phyloP scores from a whole-genome alignment of 2,113 vertebrate species.

The Nyctibius bracteatus region DNA sequence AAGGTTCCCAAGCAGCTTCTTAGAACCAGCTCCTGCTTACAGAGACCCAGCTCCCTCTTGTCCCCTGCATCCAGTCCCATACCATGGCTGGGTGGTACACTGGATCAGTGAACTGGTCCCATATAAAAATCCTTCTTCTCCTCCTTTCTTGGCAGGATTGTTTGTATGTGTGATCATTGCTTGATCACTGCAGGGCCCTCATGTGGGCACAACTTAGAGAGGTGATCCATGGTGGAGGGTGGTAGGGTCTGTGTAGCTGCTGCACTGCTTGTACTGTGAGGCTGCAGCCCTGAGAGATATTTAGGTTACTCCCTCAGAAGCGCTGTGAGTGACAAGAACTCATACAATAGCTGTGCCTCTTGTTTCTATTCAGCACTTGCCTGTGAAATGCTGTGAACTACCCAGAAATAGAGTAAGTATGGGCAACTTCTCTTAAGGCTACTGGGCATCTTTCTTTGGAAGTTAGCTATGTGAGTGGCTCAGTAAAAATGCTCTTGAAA shows the following conservation, averaged over 20 bases:
- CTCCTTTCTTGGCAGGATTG: not conserved
- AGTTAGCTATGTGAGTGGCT: not conserved
- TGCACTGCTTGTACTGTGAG: not conserved
- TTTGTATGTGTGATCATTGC: not conserved
- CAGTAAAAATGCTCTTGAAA: not conserved
- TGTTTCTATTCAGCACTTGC: not conserved
- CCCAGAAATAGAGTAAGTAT: not conserved
- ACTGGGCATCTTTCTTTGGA: not conserved
- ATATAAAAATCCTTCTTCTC: not conserved
- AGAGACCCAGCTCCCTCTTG: not conserved
- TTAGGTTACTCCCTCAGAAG: not conserved
- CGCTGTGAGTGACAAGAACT: not conserved
- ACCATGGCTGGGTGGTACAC: not conserved
- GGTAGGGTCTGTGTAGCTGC: not conserved
- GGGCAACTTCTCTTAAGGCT: not conserved
- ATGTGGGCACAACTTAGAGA: not conserved
- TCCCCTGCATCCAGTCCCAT: not conserved
- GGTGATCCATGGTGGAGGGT: not conserved
- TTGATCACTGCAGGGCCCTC: not conserved
- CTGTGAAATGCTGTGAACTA: not conserved
- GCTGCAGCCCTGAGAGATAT: not conserved
- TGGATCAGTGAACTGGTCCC: not conserved
- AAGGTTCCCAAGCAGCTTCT: not conserved
- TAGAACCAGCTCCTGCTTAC: not conserved
- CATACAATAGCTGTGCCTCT: not conserved